phyloP scores from a whole-genome alignment of 2,797 vertebrate species.

The Hippocampus kuda region DNA sequence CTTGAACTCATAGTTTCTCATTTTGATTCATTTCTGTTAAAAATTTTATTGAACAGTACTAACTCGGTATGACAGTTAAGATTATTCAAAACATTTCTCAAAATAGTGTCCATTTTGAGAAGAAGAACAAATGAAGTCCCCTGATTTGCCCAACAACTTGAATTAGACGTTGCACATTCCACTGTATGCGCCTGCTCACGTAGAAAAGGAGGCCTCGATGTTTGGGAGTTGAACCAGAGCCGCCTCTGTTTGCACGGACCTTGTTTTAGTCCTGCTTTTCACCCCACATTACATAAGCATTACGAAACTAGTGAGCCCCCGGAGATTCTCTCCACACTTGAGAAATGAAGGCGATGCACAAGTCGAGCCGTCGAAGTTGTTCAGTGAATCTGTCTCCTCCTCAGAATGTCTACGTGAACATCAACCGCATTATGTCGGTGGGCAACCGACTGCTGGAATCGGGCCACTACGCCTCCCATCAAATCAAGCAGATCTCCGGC shows the following conservation, averaged over 20 bases:
- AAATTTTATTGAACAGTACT: too few species aligned
- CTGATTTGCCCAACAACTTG: too few species aligned
- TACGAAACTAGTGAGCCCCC: slow-evolving; percentile 48
- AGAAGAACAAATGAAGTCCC: too few species aligned
- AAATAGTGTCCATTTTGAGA: too few species aligned
- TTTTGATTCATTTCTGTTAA: too few species aligned
- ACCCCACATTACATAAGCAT: slow-evolving; percentile 45
- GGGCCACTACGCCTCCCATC: slow-evolving; percentile 94
- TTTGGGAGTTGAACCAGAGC: slow-evolving; percentile 38
- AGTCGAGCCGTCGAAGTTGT: background rate
- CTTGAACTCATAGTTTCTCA: too few species aligned
- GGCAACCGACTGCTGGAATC: slow-evolving; percentile 93
- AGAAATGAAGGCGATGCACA: slow-evolving; percentile 7
- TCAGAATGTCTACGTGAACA: slow-evolving; percentile 97
- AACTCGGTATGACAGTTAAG: too few species aligned
- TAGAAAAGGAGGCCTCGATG: background rate
- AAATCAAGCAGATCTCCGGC: slow-evolving; percentile 94
- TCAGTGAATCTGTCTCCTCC: background rate
- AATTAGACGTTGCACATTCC: background rate
- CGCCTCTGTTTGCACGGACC: slow-evolving; percentile 19
- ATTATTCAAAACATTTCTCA: too few species aligned
- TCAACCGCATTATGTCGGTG: slow-evolving; percentile 98
- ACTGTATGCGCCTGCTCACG: slow-evolving; percentile 9
- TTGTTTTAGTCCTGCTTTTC: background rate
- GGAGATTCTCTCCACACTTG: slow-evolving; percentile 15